Evolutionary conservation across 2,888 invertebrate genomes (phyloP), one percentile per base, ranked within the genome.

Genomic region (Arctia plantaginis): DNA sequence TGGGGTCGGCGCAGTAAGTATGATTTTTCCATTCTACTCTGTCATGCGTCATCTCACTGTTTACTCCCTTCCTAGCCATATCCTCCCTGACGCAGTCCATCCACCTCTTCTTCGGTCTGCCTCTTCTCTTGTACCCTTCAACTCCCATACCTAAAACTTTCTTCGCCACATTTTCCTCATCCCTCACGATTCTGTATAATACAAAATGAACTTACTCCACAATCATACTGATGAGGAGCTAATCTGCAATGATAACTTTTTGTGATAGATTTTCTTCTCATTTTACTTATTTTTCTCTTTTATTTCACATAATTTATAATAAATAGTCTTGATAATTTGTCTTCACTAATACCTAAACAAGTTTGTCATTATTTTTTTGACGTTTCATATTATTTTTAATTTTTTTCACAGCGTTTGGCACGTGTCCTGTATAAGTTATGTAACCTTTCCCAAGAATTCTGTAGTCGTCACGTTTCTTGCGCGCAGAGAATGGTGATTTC

Each of bases 201-300:
- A 13, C 3, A 27, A 66, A 30, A 59, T n/a, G 1, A 12, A 74
- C 89, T 86, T 74, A 90, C 90, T 84, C 88, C 72, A 90, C 74
- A 73, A 89, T 87, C 89, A 88, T 90, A 59, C 65, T 86, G 78
- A 62, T 77, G 72, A 8, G 80, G 78, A 55, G 76, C 35, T 41
- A 85, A 75, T 80, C 69, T 81, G 51, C 67, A 64, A 73, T 77
- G 72, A 76, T 62, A 69, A 10, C 69, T 75, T 71, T 55, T 75
- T 69, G 44, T 72, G 39, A 27, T 30, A 66, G 73, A 71, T 84
- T 86, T 87, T 79, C 71, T 62, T 33, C 73, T 76, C 85, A 87
- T 88, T 87, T 87, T 83, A 82, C 80, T 84, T 82, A 65, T 76
- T 55, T 69, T 75, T 70, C 68, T 55, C 27, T 76, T 79, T 77